Evolutionary conservation across 1,140 invertebrate genomes (phyloP).

Genomic region (Rhagoletis pomonella): DNA sequence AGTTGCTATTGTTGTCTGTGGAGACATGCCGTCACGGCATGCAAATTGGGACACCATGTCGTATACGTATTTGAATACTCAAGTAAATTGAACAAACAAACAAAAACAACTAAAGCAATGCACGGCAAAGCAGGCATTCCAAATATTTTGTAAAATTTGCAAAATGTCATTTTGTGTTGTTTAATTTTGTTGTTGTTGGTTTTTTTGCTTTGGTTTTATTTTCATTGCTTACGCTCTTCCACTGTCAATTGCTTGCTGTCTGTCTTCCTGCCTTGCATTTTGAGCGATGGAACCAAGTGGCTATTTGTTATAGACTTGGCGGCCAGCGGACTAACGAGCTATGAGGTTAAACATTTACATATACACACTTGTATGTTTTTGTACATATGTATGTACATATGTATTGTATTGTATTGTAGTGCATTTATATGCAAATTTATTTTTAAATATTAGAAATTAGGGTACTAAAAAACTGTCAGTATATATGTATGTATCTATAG

Average conservation of each 20-base stretch:
- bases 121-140: conserved; percentile 31
- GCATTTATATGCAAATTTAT: no score
- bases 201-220: conserved; percentile 8
- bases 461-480: no score
- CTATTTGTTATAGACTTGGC: background rate
- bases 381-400: no score
- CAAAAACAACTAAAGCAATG: background rate
- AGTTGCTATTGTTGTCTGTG: background rate
- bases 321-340: background rate
- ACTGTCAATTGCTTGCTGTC: background rate
- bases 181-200: background rate
- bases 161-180: conserved; percentile 31
- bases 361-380: no score
- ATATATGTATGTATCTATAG: no score
- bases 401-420: no score
- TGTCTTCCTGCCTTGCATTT: conserved; percentile 1
- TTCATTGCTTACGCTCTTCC: conserved; percentile 16
- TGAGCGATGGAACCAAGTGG: background rate
- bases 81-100: background rate
- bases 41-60: conserved; percentile 37
- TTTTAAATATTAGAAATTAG: no score
- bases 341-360: background rate
- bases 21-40: conserved; percentile 28
- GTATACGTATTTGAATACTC: conserved; percentile 47
- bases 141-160: conserved; percentile 53